Base-by-base conservation (phyloP, 2,888 invertebrate species). In the Baccha elongata region DNA sequence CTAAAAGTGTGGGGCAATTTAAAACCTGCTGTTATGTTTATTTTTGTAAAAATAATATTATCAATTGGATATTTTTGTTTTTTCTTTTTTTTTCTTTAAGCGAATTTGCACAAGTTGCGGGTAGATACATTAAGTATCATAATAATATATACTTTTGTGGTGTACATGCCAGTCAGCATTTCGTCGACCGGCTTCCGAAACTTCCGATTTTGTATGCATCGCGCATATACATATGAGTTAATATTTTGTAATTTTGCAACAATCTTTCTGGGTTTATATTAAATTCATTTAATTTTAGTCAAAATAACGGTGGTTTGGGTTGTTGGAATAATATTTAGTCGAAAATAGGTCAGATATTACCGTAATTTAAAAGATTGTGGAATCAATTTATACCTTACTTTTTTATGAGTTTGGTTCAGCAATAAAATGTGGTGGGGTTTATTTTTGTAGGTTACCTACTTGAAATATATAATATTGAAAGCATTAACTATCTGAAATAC, bases 21-120 rank as follows among this genome's bases (percentile, higher is more conserved):
- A 46, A 78, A 60, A 78, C 71, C 71, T 72, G 65, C 42, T 55
- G 52, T 67, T 60, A 42, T 60, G 29, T 44, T 69, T 68, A 62
- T 71, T 78, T 55, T 65, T 65, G 64, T 58, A 40, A 40, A 58
- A n/a, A n/a, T n/a, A n/a, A 58, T 58, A 58, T 58, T 58, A 58
- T 40, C 40, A 26, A 26, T 40, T 40, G n/a, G 37, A 60, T 71
- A 52, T 7, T 6, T 6, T 32, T 7, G 3, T 32, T 32, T 7
- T 65, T 46, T 21, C n/a, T 60, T 50, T 46, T 55, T 17, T 46
- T 13, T 4, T 53, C 19, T 44, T 40, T 19, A 32, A 35, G 19
- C 7, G 52, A 53, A 32, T 53, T 53, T 53, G 15, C 52, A 53
- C 29, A 53, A 21, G 15, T 53, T 37, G 53, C 35, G 19, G 21